phyloP scores from a whole-genome alignment of 2,888 invertebrate species.

The Coremacera marginata region DNA sequence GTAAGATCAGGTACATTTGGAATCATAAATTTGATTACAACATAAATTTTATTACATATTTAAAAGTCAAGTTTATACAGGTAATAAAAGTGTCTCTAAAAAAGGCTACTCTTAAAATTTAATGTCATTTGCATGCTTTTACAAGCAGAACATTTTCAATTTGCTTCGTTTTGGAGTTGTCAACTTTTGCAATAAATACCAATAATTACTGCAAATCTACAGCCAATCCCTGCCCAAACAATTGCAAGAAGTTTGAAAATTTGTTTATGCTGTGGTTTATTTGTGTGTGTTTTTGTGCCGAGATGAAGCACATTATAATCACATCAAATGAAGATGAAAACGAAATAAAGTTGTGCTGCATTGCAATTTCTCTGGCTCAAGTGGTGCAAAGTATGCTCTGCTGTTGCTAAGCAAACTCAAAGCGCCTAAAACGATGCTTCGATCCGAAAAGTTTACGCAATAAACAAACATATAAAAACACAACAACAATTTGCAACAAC shows the following conservation, averaged over 20 bases:
- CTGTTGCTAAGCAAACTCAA: too few species aligned
- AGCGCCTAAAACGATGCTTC: not conserved
- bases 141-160: not conserved
- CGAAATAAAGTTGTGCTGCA: constrained; percentile 1
- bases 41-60: constrained; percentile 2
- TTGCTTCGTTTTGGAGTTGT: not conserved
- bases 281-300: not conserved
- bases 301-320: constrained; percentile 14
- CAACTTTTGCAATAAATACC: constrained; percentile 20
- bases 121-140: not conserved
- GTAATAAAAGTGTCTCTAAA: too few species aligned
- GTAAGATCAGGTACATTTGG: too few species aligned
- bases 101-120: constrained; percentile 30
- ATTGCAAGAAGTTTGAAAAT: not conserved
- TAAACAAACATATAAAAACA: too few species aligned
- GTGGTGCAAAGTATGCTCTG: not conserved
- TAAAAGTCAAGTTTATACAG: too few species aligned
- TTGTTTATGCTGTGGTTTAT: not conserved
- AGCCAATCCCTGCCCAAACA: not conserved
- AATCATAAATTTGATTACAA: too few species aligned
- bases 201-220: constrained; percentile 1
- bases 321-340: constrained; percentile 28
- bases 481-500: too few species aligned
- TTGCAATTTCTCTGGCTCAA: not conserved
- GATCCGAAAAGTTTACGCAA: not conserved